These are phyloP conservation scores for Leucoraja ocellata DNA, from an alignment of 2,797 vertebrate genomes.

Conservation along the genomic window DNA sequence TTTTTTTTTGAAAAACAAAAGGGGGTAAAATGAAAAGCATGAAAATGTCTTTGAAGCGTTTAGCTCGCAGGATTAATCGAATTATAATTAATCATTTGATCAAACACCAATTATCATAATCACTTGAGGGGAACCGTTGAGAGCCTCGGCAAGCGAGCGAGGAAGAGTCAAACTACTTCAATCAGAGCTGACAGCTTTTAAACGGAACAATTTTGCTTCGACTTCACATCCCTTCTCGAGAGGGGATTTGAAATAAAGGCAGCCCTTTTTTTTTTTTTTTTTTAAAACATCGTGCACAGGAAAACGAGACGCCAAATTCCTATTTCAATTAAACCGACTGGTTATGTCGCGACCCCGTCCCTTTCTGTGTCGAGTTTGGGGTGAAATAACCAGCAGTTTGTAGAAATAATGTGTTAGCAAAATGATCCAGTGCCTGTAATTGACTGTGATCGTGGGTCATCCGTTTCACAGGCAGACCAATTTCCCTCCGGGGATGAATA, in stretches of 20 bases:
- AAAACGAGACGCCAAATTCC: background rate
- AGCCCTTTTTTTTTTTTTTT: background rate
- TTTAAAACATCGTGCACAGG: background rate
- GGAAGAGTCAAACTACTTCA: conserved; percentile 21
- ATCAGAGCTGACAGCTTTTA: conserved; percentile 34
- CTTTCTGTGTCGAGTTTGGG: background rate
- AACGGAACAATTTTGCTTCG: background rate
- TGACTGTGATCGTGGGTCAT: background rate
- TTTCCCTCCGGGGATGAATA: no score
- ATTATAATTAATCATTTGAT: conserved; percentile 93
- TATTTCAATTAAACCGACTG: background rate
- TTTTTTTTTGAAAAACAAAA: no score
- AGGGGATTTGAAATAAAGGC: background rate
- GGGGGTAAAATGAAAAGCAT: conserved; percentile 45
- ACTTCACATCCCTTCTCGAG: background rate
- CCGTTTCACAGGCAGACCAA: background rate
- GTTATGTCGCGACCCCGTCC: background rate
- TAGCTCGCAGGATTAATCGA: conserved; percentile 74
- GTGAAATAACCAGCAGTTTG: background rate
- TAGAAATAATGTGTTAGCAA: background rate
- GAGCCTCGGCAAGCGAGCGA: background rate
- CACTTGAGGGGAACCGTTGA: conserved; percentile 72
- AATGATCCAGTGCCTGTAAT: background rate
- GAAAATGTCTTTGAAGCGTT: conserved; percentile 74
- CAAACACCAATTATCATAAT: conserved; percentile 89